These are phyloP conservation scores for Daboia siamensis DNA, from an alignment of 2,113 vertebrate species.

Conservation along the genomic window DNA sequence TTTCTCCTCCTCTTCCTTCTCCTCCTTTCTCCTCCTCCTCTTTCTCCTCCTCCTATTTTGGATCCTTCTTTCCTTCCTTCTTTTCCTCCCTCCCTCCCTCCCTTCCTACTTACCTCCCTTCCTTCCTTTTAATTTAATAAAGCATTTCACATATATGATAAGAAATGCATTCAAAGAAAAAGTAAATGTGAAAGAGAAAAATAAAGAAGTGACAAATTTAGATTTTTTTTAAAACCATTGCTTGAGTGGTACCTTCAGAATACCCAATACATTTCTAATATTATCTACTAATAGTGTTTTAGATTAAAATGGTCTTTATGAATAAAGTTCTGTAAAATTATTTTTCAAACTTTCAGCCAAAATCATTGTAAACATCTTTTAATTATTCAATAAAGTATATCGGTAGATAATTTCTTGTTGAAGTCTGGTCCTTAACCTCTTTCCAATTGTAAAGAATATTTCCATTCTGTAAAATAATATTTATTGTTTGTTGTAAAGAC, in stretches of 20 bases:
- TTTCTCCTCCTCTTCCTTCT: neutral
- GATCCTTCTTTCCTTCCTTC: neutral
- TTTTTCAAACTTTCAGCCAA: neutral
- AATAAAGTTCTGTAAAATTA: neutral
- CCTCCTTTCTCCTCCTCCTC: too few species aligned
- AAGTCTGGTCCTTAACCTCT: neutral
- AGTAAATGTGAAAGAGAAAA: neutral
- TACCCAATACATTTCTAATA: neutral
- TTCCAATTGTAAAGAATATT: neutral
- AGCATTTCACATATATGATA: neutral
- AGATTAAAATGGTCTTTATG: neutral
- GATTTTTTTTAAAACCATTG: neutral
- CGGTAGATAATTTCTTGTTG: neutral
- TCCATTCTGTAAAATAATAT: neutral
- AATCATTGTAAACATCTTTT: neutral
- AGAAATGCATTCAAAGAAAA: neutral
- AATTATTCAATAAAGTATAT: neutral
- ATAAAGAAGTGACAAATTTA: neutral
- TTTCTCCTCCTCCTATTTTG: neutral
- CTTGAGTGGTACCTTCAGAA: neutral
- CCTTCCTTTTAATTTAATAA: neutral
- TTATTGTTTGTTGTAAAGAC: neutral
- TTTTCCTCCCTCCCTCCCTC: neutral
- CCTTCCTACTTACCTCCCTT: neutral
- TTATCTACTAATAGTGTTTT: neutral